Percentiles rank a stretch among this genome's conserved stretches.
Evolutionary conservation across 2,888 invertebrate genomes (phyloP).

Genomic region (Ornithoptera priamus): DNA sequence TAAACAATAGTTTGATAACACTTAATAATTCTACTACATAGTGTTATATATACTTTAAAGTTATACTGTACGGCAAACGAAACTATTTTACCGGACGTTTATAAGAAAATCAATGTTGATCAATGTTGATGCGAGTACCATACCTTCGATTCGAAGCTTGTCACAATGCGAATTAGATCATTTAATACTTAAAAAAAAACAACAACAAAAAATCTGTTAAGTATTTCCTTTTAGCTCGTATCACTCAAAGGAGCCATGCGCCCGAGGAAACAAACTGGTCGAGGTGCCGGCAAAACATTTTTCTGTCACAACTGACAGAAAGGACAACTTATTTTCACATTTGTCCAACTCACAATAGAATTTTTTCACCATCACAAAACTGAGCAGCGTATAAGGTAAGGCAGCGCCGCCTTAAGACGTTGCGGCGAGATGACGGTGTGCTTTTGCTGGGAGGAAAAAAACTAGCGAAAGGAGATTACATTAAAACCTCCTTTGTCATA

Average conservation of each 20-base stretch:
- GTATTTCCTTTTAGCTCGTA: slow-evolving; percentile 1
- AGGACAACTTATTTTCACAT: slow-evolving; percentile 33
- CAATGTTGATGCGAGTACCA: too few species aligned
- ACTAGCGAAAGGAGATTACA: slow-evolving; percentile 50
- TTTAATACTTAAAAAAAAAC: too few species aligned
- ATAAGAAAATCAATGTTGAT: too few species aligned
- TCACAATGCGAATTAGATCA: too few species aligned
- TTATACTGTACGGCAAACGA: too few species aligned
- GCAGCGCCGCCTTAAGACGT: slow-evolving; percentile 41
- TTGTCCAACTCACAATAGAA: slow-evolving; percentile 21
- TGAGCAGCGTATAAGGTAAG: slow-evolving; percentile 26
- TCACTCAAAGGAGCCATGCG: background rate
- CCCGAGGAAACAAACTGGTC: slow-evolving; percentile 25
- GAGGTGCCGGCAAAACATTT: slow-evolving; percentile 29
- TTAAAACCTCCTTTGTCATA: slow-evolving; percentile 63
- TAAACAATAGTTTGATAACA: too few species aligned
- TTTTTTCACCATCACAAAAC: slow-evolving; percentile 23
- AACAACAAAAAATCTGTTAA: background rate
- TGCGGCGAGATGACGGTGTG: slow-evolving; percentile 40
- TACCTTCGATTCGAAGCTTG: too few species aligned
- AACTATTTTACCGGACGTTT: too few species aligned
- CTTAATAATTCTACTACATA: too few species aligned
- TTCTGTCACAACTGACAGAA: slow-evolving; percentile 27
- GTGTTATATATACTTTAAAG: too few species aligned
- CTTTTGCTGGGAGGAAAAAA: slow-evolving; percentile 40